Evolutionary conservation across 1,140 invertebrate species (phyloP), one percentile per base, ranked within the genome.

Genomic region (Lethrus apterus): DNA sequence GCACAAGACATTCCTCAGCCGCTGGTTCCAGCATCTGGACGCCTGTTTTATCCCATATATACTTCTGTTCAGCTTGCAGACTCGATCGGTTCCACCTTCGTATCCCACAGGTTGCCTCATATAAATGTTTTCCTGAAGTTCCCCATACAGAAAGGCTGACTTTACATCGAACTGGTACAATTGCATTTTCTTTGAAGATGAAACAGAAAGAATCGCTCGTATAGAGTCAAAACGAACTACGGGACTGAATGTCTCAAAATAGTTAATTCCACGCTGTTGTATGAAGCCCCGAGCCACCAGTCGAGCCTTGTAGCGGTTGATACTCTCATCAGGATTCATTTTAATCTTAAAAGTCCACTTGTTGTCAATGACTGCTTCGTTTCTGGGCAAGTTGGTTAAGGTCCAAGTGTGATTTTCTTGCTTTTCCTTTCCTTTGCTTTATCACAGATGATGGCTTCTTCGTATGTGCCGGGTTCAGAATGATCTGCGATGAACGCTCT

Each of bases 81-180:
- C 24, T 10, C 15, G 15, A 29, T 24, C 40, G n/a, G 4, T 23
- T 15, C 20, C 31, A 18, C 24, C 24, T 33, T 44, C 15, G 11
- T 11, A 15, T 21, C 57, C 61, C 31, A 46, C 55, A 33, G 67
- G 67, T 32, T 60, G 51, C 33, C 60, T 48, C 50, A 71, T 63
- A 50, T 57, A 69, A 24, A 69, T 60, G 17, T 59, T 46, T 46
- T 69, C 65, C 5, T 65, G 49, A 11, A 70, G 31, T n/a, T 63
- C 36, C 8, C 66, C 67, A 56, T 70, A 50, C 2, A 70, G 36
- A 49, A 67, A 71, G 2, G 69, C 69, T 44, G 65, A 64, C 46
- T 64, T 67, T 2, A 71, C 57, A 56, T 71, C 68, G 35, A 70
- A 60, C 30, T 69, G 62, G n/a, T n/a, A n/a, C n/a, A n/a, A n/a